Evolutionary conservation across 1,140 invertebrate species (phyloP).

Genomic region (Cecropterus lyciades): DNA sequence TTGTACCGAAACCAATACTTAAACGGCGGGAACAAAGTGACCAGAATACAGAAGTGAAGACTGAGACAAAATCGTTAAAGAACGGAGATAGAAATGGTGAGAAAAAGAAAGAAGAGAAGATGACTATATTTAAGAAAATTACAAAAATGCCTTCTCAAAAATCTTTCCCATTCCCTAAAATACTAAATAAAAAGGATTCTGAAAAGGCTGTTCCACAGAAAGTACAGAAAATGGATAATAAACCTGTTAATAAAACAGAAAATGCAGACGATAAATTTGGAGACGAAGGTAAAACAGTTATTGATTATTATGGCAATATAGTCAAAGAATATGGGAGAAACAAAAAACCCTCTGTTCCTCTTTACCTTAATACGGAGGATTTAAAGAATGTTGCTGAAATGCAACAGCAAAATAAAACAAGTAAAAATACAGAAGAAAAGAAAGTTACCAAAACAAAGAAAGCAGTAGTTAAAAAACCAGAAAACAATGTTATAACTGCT

Average conservation of each 20-base stretch:
- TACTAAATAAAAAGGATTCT: conserved; percentile 71
- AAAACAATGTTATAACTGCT: conserved; percentile 35
- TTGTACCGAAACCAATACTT: conserved; percentile 90
- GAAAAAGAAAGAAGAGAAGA: conserved; percentile 75
- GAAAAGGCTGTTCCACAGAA: conserved; percentile 52
- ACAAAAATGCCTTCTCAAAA: conserved; percentile 80
- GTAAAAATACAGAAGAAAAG: conserved; percentile 43
- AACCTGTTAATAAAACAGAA: conserved; percentile 54
- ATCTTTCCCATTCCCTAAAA: conserved; percentile 68
- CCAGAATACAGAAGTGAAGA: conserved; percentile 46
- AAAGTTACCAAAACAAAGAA: conserved; percentile 43
- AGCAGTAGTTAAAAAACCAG: conserved; percentile 42
- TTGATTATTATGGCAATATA: conserved; percentile 92
- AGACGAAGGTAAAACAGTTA: conserved; percentile 88
- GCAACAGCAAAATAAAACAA: conserved; percentile 51
- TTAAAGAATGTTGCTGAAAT: conserved; percentile 85
- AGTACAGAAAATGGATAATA: conserved; percentile 43
- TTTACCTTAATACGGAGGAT: conserved; percentile 87
- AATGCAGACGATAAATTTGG: conserved; percentile 67
- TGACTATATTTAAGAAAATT: conserved; percentile 79
- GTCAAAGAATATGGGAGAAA: conserved; percentile 87
- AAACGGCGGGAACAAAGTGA: conserved; percentile 80
- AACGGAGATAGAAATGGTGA: conserved; percentile 56
- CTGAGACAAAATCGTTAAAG: conserved; percentile 41
- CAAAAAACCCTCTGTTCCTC: conserved; percentile 82